Conservation (phyloP, 2,797 vertebrate species). For the Acanthiza pusilla region DNA sequence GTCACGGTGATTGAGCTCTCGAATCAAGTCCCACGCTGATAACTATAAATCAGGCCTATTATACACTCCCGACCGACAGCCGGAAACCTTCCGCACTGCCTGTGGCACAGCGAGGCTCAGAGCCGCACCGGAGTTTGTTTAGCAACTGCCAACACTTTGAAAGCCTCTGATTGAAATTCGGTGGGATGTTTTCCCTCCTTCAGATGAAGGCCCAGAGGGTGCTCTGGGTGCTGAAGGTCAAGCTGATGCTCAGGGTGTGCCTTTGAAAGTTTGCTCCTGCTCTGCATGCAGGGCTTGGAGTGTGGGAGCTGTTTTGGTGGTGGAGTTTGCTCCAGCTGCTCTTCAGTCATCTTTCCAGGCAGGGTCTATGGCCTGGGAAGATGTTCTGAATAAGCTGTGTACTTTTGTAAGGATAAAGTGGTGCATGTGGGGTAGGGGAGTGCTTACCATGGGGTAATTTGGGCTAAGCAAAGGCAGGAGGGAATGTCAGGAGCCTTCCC, state of each 20-base stretch:
- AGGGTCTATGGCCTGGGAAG: neutral
- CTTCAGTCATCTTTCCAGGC: neutral
- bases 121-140: neutral
- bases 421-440: neutral
- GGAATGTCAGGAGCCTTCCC: neutral
- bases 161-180: neutral
- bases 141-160: neutral
- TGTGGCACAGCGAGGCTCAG: conserved; percentile 45
- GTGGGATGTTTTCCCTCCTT: conserved; percentile 15
- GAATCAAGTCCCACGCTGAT: conserved; percentile 78
- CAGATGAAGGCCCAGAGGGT: neutral
- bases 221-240: neutral
- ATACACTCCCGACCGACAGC: conserved; percentile 62
- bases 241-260: neutral
- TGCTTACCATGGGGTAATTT: neutral
- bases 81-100: conserved; percentile 48
- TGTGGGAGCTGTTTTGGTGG: neutral
- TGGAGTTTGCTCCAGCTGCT: neutral
- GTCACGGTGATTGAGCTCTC: conserved; percentile 79
- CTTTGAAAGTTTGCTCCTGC: neutral
- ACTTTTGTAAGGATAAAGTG: neutral
- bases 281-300: neutral
- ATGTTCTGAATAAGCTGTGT: neutral
- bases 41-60: conserved; percentile 81
- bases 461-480: neutral